Base-by-base conservation (phyloP, 2,113 vertebrate genomes). In the Tragelaphus scriptus region DNA sequence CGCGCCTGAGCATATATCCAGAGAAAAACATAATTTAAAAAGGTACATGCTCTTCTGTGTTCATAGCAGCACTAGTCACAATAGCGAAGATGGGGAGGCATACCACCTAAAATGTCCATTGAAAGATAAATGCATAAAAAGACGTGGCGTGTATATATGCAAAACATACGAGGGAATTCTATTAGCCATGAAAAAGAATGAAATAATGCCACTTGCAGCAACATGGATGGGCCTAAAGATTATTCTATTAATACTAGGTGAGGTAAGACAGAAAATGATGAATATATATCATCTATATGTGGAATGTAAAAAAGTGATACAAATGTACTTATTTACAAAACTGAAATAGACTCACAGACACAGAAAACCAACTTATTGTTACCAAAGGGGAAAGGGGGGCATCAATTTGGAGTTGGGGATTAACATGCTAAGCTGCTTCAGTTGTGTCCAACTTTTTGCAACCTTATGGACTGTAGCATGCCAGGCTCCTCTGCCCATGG, bases 111-210 rank as follows among this genome's bases (percentile, higher is more conserved):
- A 6, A 36, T 36, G 65, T 36, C 65, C 65, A 36, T 2, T 71
- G 65, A 21, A 36, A 11, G n/a, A 21, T 11, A 71, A 71, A 36
- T 51, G 47, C 47, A 32, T 21, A 21, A 51, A 32, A 53, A 12
- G 16, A 2, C 3, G 79, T 12, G 77, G 47, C 0, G 0, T 3
- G 3, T 51, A 0, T 21, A 32, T 19, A 32, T 71, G 65, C 19
- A 36, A 23, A 71, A 12, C 68, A 71, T 71, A 3, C 0, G 6
- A 1, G 53, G 17, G 49, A 81, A 6, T n/a, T 32, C 30, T 12
- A 4, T 30, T 12, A 13, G 47, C 79, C 49, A 12, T 12, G 3
- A 53, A 6, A 49, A 51, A n/a, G 28, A 53, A 19, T 32, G 49
- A 81, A n/a, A 53, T 81, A 12, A 81, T 53, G 47, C 7, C 44